Evolutionary conservation across 2,888 invertebrate genomes (phyloP), one percentile per base, ranked within the genome.

Genomic region (Cheilosia variabilis): DNA sequence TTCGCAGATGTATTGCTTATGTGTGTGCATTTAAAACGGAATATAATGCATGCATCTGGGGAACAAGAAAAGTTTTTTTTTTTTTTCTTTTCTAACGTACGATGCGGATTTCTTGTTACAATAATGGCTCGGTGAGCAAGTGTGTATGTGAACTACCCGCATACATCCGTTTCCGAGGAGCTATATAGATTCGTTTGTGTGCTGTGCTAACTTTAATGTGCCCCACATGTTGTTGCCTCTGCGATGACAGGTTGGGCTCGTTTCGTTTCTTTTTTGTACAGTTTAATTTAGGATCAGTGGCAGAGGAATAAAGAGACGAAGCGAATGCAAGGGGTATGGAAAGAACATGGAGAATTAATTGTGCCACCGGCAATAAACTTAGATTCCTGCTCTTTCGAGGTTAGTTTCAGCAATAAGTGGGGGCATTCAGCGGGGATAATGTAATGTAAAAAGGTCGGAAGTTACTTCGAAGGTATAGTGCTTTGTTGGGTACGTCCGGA

Each of bases 61-160:
- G 60, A 66, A 69, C 57, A 75, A 41, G 55, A 41, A 19, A 10
- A 19, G 13, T 10, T 24, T 22, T 47, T 47, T 43, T 22, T 45
- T 17, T 63, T 62, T 63, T 17, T 63, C 57, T 63, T 65, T 62
- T 57, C 63, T 50, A 55, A 65, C 15, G 22, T 45, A 34, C 22
- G 4, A 34, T 52, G 58, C 80, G 84, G 80, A 80, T 86, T 86
- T 76, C 80, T 76, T 76, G 84, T 86, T 76, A 71, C 66, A 71
- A 76, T 86, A 86, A 86, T 76, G 84, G 76, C 19, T 80, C 58
- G 84, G 58, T 78, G 73, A 68, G 63, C 63, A 79, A 75, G 83
- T 84, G 73, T 57, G 17, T 45, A 45, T 17, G 50, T 52, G 79
- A 78, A 79, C 78, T 69, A 58, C 65, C 65, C 80, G 57, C 55